Conservation (phyloP, 1,140 invertebrate species). For the Pogonus chalceus region DNA sequence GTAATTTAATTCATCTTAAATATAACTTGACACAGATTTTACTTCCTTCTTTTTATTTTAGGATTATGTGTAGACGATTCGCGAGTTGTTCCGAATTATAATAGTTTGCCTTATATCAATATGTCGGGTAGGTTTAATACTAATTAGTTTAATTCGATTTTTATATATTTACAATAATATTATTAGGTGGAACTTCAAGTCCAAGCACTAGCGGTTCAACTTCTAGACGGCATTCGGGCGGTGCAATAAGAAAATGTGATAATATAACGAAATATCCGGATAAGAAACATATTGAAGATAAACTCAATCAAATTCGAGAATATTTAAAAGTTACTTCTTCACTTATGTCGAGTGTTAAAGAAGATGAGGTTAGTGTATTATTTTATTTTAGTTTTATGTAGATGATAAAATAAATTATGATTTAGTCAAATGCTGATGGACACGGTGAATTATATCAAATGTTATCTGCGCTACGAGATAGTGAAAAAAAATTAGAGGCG, state of each 20-base stretch:
- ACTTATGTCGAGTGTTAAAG: constrained; percentile 34
- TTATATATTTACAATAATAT: no score
- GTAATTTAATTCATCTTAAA: neutral
- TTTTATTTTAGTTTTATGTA: constrained; percentile 9
- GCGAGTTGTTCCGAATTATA: neutral
- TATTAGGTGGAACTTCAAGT: neutral
- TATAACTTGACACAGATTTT: neutral
- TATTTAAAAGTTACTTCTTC: constrained; percentile 35
- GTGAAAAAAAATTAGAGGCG: constrained; percentile 30
- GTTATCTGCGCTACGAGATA: constrained; percentile 31
- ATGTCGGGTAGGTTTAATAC: neutral
- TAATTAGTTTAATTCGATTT: neutral
- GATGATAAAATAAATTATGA: neutral
- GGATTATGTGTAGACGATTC: neutral
- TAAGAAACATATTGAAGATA: constrained; percentile 34
- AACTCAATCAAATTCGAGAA: constrained; percentile 34
- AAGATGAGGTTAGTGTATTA: constrained; percentile 30
- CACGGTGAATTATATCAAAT: constrained; percentile 27
- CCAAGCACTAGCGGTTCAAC: constrained; percentile 7
- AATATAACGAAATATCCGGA: constrained; percentile 35
- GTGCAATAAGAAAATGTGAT: constrained; percentile 30
- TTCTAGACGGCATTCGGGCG: constrained; percentile 27
- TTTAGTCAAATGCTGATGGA: constrained; percentile 19
- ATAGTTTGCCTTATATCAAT: constrained; percentile 1
- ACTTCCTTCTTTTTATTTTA: neutral